Conservation (phyloP, 2,888 invertebrate genomes). For the Anoplius nigerrimus region DNA sequence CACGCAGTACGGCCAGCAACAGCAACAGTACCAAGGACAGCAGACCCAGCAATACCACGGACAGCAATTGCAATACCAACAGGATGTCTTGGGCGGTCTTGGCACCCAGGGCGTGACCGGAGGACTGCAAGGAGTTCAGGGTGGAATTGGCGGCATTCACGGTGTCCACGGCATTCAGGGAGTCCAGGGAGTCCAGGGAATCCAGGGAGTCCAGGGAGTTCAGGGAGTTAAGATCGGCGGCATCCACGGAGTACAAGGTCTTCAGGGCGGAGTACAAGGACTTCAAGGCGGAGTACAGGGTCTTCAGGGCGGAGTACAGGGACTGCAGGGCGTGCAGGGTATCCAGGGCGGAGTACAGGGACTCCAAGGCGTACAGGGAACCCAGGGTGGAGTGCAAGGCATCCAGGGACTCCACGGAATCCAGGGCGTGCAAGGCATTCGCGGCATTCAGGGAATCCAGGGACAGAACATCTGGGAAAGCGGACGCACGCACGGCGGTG, state of each 20-base stretch:
- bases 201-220: constrained; percentile 26
- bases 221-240: constrained; percentile 6
- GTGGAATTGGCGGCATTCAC: constrained; percentile 13
- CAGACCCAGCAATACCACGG: constrained; percentile 24
- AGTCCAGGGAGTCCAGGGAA: constrained; percentile 19
- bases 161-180: constrained; percentile 9
- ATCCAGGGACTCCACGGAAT: constrained; percentile 13
- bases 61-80: constrained; percentile 24
- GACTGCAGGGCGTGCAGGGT: constrained; percentile 10
- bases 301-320: constrained; percentile 16
- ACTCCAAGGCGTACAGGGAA: constrained; percentile 21
- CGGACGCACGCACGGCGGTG: constrained; percentile 39
- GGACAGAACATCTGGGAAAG: constrained; percentile 20
- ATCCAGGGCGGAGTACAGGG: constrained; percentile 21
- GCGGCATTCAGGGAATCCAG: constrained; percentile 13
- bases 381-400: constrained; percentile 4
- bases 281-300: constrained; percentile 18
- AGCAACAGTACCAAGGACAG: constrained; percentile 28
- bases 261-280: not conserved
- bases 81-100: constrained; percentile 25
- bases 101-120: constrained; percentile 29
- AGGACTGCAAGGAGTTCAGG: constrained; percentile 18
- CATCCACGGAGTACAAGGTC: constrained; percentile 11
- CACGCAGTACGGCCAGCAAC: constrained; percentile 17
- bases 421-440: not conserved